Evolutionary conservation across 1,140 invertebrate genomes (phyloP).

Genomic region (Thalassaphorura encarpata): DNA sequence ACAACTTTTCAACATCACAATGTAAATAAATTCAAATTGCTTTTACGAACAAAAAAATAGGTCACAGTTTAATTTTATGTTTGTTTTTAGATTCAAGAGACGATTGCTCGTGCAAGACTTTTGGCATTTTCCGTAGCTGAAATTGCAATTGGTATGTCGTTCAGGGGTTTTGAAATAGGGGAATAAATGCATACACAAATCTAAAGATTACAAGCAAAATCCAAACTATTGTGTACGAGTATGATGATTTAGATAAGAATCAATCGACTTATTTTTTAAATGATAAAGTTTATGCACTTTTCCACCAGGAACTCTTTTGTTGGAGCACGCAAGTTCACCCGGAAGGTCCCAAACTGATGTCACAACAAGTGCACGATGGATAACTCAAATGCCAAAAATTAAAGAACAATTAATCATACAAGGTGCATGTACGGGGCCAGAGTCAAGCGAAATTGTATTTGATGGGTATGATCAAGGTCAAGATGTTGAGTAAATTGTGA

Average conservation of each 20-base stretch:
- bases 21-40: too few relatives aligned
- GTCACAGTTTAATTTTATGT: constrained; percentile 32
- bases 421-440: neutral
- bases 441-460: constrained; percentile 11
- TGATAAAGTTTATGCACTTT: too few relatives aligned
- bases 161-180: too few relatives aligned
- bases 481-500: too few relatives aligned
- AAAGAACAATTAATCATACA: neutral
- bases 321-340: constrained; percentile 38
- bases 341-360: constrained; percentile 33
- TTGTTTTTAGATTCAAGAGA: constrained; percentile 32
- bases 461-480: constrained; percentile 2
- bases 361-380: constrained; percentile 33
- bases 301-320: constrained; percentile 31
- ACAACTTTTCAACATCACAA: constrained; percentile 31
- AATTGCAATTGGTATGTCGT: constrained; percentile 41
- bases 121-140: constrained; percentile 41
- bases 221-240: too few relatives aligned
- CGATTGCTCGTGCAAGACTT: constrained; percentile 39
- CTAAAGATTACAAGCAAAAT: too few relatives aligned
- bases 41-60: constrained; percentile 30
- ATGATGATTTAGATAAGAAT: too few relatives aligned
- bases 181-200: too few relatives aligned
- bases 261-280: too few relatives aligned
- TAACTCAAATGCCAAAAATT: neutral